Evolutionary conservation across 2,888 invertebrate species (phyloP).

Genomic region (Globia sparganii): DNA sequence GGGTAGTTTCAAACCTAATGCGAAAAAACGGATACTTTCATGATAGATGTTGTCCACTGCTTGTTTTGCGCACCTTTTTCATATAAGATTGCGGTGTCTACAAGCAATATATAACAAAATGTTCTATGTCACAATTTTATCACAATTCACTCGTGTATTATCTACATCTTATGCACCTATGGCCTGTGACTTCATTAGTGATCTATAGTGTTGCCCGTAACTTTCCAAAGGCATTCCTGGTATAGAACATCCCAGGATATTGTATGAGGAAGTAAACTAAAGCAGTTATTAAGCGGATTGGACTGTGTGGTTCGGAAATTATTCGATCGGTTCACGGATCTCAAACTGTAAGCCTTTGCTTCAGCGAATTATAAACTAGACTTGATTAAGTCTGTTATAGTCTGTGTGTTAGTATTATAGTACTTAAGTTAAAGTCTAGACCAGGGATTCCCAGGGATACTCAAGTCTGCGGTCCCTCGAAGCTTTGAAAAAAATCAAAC

Average conservation of each 20-base stretch:
- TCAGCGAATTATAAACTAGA: conserved; percentile 19
- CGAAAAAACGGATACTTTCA: background rate
- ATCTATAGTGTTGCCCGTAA: background rate
- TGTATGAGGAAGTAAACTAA: background rate
- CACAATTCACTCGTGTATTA: background rate
- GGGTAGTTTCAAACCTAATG: background rate
- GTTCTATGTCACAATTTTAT: background rate
- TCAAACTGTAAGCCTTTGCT: conserved; percentile 29
- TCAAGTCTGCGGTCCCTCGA: too few relatives aligned
- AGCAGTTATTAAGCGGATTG: conserved; percentile 24
- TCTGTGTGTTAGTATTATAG: background rate
- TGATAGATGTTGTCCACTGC: background rate
- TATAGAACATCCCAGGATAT: background rate
- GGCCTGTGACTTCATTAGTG: background rate
- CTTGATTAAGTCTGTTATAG: background rate
- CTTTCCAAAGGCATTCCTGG: background rate
- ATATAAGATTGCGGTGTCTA: background rate
- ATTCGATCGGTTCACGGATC: conserved; percentile 18
- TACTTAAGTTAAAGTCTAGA: background rate
- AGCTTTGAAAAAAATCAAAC: too few relatives aligned
- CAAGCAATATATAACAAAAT: background rate
- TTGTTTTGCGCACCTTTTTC: background rate
- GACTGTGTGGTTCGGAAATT: conserved; percentile 10
- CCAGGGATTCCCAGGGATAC: too few relatives aligned
- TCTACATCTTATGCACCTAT: background rate